These are phyloP conservation scores for Cynaeus angustus DNA, from an alignment of 2,888 invertebrate species.

Conservation along the genomic window DNA sequence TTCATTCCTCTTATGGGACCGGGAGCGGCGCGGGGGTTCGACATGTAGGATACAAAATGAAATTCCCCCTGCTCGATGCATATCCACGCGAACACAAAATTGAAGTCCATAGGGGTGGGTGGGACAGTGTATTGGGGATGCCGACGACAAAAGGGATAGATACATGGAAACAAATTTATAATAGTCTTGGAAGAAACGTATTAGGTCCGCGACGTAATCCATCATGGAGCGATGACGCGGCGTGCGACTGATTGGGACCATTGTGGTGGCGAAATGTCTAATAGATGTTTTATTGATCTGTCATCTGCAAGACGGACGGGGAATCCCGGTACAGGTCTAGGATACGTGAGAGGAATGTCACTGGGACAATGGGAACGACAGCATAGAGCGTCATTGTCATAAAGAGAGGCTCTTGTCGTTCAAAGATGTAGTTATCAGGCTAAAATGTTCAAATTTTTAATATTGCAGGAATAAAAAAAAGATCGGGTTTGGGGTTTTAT, in stretches of 20 bases:
- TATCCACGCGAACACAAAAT: constrained; percentile 67
- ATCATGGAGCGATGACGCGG: constrained; percentile 35
- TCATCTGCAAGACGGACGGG: constrained; percentile 49
- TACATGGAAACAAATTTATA: constrained; percentile 68
- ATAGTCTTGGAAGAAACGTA: constrained; percentile 63
- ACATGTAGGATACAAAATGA: constrained; percentile 70
- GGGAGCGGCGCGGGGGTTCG: constrained; percentile 57
- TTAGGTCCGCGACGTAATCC: constrained; percentile 33
- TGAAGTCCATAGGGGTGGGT: constrained; percentile 66
- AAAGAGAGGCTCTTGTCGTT: too few species aligned
- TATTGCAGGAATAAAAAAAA: too few species aligned
- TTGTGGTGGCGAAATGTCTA: constrained; percentile 51
- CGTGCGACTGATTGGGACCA: constrained; percentile 50
- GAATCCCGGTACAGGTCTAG: too few species aligned
- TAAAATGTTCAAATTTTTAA: too few species aligned
- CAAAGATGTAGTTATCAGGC: too few species aligned
- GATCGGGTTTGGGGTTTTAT: too few species aligned
- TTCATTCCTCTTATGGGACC: constrained; percentile 67
- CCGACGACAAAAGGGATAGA: constrained; percentile 61
- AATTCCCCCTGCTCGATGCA: constrained; percentile 68
- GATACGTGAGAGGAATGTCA: too few species aligned
- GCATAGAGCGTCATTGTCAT: too few species aligned
- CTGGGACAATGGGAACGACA: too few species aligned
- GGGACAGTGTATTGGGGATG: constrained; percentile 56
- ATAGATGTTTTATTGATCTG: constrained; percentile 56